Evolutionary conservation across 2,797 vertebrate species (phyloP).

Genomic region (Macropodus opercularis): DNA sequence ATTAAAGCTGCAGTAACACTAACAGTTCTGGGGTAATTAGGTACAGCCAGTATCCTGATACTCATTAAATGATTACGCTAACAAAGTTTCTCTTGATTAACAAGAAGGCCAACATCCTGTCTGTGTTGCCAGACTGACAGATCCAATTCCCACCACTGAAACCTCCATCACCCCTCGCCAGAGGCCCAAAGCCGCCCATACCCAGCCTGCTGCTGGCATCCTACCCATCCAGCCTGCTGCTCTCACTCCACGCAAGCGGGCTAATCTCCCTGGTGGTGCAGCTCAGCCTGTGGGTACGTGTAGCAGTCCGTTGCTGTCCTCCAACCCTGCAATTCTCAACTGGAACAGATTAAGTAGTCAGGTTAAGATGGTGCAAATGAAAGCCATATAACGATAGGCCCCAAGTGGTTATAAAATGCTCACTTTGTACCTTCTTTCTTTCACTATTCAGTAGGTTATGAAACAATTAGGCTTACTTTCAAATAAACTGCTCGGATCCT

Average conservation of each 20-base stretch:
- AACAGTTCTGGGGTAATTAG: slow-evolving; percentile 39
- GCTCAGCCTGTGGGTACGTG: slow-evolving; percentile 85
- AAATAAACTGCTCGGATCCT: not conserved
- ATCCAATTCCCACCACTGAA: slow-evolving; percentile 96
- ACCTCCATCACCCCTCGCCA: slow-evolving; percentile 98
- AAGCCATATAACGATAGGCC: slow-evolving; percentile 21
- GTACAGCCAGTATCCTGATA: slow-evolving; percentile 26
- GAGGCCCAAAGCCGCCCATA: slow-evolving; percentile 95
- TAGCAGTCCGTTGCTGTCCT: not conserved
- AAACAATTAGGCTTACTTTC: not conserved
- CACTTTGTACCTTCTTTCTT: slow-evolving; percentile 1
- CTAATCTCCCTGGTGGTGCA: slow-evolving; percentile 82
- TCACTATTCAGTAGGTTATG: not conserved
- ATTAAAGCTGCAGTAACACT: slow-evolving; percentile 38
- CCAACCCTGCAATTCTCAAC: slow-evolving; percentile 21
- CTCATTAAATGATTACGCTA: slow-evolving; percentile 49
- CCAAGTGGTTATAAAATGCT: slow-evolving; percentile 20
- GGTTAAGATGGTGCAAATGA: slow-evolving; percentile 33
- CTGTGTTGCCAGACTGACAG: slow-evolving; percentile 86
- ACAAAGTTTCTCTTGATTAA: slow-evolving; percentile 47
- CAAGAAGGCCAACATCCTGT: slow-evolving; percentile 29
- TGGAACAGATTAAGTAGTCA: slow-evolving; percentile 32
- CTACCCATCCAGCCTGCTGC: slow-evolving; percentile 96
- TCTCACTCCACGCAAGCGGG: slow-evolving; percentile 94
- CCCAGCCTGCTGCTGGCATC: slow-evolving; percentile 89